Evolutionary conservation across 2,113 vertebrate genomes (phyloP).

Genomic region (Onychostoma macrolepis): DNA sequence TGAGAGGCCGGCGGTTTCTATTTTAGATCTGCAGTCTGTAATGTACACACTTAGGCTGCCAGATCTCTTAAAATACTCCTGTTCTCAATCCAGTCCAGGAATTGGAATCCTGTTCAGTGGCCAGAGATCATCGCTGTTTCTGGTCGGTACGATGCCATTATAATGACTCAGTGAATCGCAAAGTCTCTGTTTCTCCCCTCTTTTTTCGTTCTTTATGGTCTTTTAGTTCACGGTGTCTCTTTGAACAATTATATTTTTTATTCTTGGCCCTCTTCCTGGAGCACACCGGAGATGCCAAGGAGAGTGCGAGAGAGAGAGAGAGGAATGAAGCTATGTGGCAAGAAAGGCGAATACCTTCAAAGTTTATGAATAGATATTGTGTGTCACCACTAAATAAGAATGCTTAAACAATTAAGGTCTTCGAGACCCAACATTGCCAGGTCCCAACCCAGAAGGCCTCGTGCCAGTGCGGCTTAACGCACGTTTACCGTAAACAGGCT

Average conservation of each 20-base stretch:
- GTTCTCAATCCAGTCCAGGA: conserved; percentile 4
- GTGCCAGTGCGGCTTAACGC: conserved; percentile 46
- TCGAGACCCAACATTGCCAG: conserved; percentile 34
- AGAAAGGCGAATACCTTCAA: conserved; percentile 46
- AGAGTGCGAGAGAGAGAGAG: conserved; percentile 5
- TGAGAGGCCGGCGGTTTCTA: conserved; percentile 37
- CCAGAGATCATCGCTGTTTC: conserved; percentile 39
- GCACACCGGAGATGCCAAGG: conserved; percentile 50
- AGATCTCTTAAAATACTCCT: conserved; percentile 48
- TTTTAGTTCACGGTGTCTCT: conserved; percentile 2
- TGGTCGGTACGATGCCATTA: conserved; percentile 16
- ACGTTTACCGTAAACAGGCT: conserved; percentile 62
- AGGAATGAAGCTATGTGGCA: conserved; percentile 23
- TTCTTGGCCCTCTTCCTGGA: conserved; percentile 51
- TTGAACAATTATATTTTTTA: conserved; percentile 58
- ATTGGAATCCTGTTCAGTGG: conserved; percentile 22
- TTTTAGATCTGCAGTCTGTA: conserved; percentile 56
- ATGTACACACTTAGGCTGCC: conserved; percentile 52
- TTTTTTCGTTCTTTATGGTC: neutral
- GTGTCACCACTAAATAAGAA: conserved; percentile 52
- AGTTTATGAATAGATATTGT: conserved; percentile 55
- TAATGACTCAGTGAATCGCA: conserved; percentile 15
- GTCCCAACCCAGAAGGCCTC: conserved; percentile 32
- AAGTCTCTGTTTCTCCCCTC: neutral
- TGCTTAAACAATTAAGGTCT: conserved; percentile 44